phyloP scores from a whole-genome alignment of 2,888 invertebrate species.

The Acleris emargana region DNA sequence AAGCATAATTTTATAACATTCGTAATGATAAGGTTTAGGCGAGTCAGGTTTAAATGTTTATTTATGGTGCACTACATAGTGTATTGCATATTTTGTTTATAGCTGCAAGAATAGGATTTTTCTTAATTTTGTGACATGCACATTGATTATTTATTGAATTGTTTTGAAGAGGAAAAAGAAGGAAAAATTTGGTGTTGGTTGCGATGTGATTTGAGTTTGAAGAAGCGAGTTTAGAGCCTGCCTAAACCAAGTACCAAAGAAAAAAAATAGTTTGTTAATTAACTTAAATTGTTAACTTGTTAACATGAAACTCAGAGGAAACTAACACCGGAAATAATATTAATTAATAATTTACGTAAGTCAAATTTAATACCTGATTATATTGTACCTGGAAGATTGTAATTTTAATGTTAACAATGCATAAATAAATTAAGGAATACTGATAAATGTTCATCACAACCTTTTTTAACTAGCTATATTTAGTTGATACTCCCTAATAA shows the following conservation, averaged over 20 bases:
- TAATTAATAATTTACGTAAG: slow-evolving; percentile 31
- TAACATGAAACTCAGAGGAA: slow-evolving; percentile 13
- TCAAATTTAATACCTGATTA: slow-evolving; percentile 36
- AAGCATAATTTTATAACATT: slow-evolving; percentile 62
- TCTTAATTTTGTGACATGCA: slow-evolving; percentile 19
- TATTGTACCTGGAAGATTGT: slow-evolving; percentile 37
- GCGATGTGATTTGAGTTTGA: slow-evolving; percentile 9
- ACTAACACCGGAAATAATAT: slow-evolving; percentile 23
- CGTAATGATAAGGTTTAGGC: slow-evolving; percentile 33
- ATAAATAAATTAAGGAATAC: slow-evolving; percentile 31
- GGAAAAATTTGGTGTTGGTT: slow-evolving; percentile 9
- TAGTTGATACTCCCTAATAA: too few species aligned
- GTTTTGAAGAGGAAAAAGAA: neutral
- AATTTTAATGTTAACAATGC: slow-evolving; percentile 34
- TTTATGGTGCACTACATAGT: slow-evolving; percentile 26
- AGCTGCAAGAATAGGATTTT: slow-evolving; percentile 14
- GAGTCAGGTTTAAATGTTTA: slow-evolving; percentile 24
- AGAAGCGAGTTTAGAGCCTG: slow-evolving; percentile 15
- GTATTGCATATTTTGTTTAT: slow-evolving; percentile 26
- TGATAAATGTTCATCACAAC: slow-evolving; percentile 29
- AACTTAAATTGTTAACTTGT: slow-evolving; percentile 4
- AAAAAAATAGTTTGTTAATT: slow-evolving; percentile 25
- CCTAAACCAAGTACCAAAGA: slow-evolving; percentile 36
- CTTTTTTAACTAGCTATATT: neutral
- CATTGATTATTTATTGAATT: slow-evolving; percentile 11